phyloP scores from a whole-genome alignment of 2,113 vertebrate species.

The Pholis gunnellus region DNA sequence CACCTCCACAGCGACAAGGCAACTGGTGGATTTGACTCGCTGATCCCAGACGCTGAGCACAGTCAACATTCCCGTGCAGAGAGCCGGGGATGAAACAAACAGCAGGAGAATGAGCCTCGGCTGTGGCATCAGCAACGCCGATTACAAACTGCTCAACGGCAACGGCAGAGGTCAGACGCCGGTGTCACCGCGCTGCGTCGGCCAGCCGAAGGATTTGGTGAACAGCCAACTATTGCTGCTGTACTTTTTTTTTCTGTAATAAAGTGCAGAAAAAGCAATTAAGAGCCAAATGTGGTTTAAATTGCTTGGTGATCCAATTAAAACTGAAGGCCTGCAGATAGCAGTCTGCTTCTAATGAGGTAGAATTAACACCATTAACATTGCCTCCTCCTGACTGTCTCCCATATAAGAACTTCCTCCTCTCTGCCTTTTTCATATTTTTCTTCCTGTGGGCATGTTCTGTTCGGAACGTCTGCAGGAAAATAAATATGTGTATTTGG shows the following conservation, averaged over 20 bases:
- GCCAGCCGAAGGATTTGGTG: constrained; percentile 32
- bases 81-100: constrained; percentile 22
- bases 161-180: constrained; percentile 53
- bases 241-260: constrained; percentile 62
- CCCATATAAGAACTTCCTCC: constrained; percentile 50
- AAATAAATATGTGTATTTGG: constrained; percentile 83
- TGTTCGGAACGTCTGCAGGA: constrained; percentile 63
- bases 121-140: constrained; percentile 52
- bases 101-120: constrained; percentile 30
- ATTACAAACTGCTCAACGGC: constrained; percentile 61
- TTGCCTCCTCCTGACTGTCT: constrained; percentile 54
- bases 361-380: constrained; percentile 75
- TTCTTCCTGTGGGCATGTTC: constrained; percentile 68
- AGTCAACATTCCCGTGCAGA: constrained; percentile 33
- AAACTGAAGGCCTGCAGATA: constrained; percentile 79
- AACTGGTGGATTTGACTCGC: constrained; percentile 18
- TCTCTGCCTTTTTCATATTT: constrained; percentile 62
- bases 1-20: background rate
- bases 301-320: constrained; percentile 82
- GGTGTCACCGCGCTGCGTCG: constrained; percentile 4
- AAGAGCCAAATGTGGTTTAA: constrained; percentile 77
- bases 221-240: constrained; percentile 47
- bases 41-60: constrained; percentile 16
- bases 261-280: constrained; percentile 77
- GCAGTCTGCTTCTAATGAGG: constrained; percentile 75